These are phyloP conservation scores for Trachelipus rathkii DNA, from an alignment of 1,140 invertebrate species.

Conservation along the genomic window DNA sequence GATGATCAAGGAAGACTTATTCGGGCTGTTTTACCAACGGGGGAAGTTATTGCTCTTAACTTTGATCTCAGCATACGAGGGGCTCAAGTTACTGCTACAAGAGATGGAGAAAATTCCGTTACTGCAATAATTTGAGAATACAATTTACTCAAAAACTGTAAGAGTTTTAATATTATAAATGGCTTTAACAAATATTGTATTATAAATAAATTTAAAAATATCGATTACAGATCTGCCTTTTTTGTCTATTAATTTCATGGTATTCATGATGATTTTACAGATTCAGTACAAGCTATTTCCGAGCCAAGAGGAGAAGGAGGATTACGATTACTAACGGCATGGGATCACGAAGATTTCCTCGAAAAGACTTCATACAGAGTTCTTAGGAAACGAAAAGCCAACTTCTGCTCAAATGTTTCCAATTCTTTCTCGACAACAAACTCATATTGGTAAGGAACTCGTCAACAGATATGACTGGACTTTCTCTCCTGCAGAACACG, in stretches of 20 bases:
- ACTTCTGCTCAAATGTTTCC: slow-evolving; percentile 78
- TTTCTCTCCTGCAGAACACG: slow-evolving; percentile 63
- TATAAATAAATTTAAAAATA: too few species aligned
- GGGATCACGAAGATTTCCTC: slow-evolving; percentile 24
- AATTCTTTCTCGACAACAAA: slow-evolving; percentile 80
- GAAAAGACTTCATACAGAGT: slow-evolving; percentile 22
- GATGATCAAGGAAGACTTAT: slow-evolving; percentile 88
- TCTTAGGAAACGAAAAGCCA: slow-evolving; percentile 18
- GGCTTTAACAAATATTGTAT: too few species aligned
- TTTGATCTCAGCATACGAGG: slow-evolving; percentile 85
- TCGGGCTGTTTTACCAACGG: slow-evolving; percentile 85
- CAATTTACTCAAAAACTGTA: slow-evolving; percentile 58
- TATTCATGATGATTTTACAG: background rate
- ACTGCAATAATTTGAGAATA: slow-evolving; percentile 81
- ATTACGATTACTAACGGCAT: slow-evolving; percentile 4
- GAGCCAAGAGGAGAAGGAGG: slow-evolving; percentile 22
- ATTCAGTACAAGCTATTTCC: background rate
- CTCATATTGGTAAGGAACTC: slow-evolving; percentile 78
- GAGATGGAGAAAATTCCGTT: slow-evolving; percentile 74
- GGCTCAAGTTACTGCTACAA: slow-evolving; percentile 75
- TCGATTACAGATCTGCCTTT: too few species aligned
- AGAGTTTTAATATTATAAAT: background rate
- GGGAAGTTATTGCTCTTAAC: slow-evolving; percentile 74
- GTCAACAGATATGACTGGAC: slow-evolving; percentile 92
- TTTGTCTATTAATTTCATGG: too few species aligned